Evolutionary conservation across 1,140 invertebrate species (phyloP).

Genomic region (Lordiphosa clarofinis): DNA sequence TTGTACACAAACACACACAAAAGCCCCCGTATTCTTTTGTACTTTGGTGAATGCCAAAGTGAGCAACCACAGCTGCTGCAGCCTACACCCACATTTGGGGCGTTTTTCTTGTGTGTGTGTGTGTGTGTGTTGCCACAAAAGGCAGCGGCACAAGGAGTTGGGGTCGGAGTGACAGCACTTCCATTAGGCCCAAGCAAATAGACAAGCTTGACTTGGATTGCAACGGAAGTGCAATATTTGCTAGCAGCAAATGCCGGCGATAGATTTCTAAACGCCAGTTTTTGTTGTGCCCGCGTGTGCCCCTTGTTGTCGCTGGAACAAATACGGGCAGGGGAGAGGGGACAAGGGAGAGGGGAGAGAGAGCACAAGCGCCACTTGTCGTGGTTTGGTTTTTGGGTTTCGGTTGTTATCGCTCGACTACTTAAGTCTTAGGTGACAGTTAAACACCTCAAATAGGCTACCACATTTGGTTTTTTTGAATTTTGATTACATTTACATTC

Average conservation of each 20-base stretch:
- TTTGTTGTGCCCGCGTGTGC: slow-evolving; percentile 5
- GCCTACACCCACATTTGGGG: neutral
- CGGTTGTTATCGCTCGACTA: slow-evolving; percentile 25
- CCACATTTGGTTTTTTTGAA: slow-evolving; percentile 27
- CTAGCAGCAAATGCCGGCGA: slow-evolving; percentile 15
- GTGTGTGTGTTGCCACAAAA: no score
- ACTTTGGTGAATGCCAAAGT: neutral
- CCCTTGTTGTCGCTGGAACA: neutral
- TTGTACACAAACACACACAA: slow-evolving; percentile 1
- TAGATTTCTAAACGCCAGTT: slow-evolving; percentile 47
- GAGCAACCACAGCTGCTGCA: slow-evolving; percentile 9
- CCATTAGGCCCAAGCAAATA: slow-evolving; percentile 54
- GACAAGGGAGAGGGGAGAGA: no score
- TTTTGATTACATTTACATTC: slow-evolving; percentile 11
- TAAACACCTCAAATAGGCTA: slow-evolving; percentile 55
- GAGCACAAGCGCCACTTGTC: slow-evolving; percentile 8
- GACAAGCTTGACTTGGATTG: slow-evolving; percentile 58
- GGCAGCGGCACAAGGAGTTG: neutral
- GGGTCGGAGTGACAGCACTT: slow-evolving; percentile 18
- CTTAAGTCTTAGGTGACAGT: slow-evolving; percentile 60
- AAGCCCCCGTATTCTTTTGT: neutral
- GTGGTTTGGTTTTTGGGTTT: neutral
- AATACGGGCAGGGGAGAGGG: neutral
- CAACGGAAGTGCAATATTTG: slow-evolving; percentile 59
- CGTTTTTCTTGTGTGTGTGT: no score